Conservation (phyloP, 2,888 invertebrate genomes). For the Ypsolopha scabrella region DNA sequence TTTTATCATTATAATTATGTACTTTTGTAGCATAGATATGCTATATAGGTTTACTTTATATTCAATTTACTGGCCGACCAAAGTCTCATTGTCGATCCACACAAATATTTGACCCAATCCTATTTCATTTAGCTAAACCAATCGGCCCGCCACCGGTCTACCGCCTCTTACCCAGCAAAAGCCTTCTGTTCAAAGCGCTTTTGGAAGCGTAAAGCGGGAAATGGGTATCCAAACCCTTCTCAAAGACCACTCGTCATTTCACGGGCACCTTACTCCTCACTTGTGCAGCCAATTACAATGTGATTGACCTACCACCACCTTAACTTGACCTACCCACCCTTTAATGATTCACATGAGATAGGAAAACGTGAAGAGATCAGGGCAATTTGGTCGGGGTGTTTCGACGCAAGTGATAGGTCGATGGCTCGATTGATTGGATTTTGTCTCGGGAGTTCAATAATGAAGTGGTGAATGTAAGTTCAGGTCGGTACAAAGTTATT, state of each 20-base stretch:
- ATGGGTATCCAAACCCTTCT: constrained; percentile 31
- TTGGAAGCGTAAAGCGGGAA: not conserved
- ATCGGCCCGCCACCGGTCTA: too few relatives aligned
- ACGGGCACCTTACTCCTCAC: constrained; percentile 55
- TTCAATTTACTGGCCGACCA: too few relatives aligned
- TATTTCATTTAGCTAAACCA: too few relatives aligned
- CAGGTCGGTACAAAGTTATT: too few relatives aligned
- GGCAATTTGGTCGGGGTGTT: not conserved
- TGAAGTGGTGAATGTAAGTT: not conserved
- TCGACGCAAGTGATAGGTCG: not conserved
- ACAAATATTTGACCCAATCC: too few relatives aligned
- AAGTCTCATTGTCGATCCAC: too few relatives aligned
- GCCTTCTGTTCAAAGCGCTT: too few relatives aligned
- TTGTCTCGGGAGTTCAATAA: not conserved
- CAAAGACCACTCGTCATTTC: constrained; percentile 53
- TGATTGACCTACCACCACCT: constrained; percentile 46
- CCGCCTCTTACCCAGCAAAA: too few relatives aligned
- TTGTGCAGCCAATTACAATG: constrained; percentile 53
- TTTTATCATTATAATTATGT: too few relatives aligned
- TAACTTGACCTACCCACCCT: constrained; percentile 17
- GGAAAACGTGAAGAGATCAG: not conserved
- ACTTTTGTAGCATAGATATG: too few relatives aligned
- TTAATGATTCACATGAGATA: not conserved
- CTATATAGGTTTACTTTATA: too few relatives aligned
- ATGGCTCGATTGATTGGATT: constrained; percentile 1